A percentile compares a stretch with the other conserved stretches of the same genome.
Evolutionary conservation across 2,797 vertebrate species (phyloP).

Genomic region (Halcyon badia): DNA sequence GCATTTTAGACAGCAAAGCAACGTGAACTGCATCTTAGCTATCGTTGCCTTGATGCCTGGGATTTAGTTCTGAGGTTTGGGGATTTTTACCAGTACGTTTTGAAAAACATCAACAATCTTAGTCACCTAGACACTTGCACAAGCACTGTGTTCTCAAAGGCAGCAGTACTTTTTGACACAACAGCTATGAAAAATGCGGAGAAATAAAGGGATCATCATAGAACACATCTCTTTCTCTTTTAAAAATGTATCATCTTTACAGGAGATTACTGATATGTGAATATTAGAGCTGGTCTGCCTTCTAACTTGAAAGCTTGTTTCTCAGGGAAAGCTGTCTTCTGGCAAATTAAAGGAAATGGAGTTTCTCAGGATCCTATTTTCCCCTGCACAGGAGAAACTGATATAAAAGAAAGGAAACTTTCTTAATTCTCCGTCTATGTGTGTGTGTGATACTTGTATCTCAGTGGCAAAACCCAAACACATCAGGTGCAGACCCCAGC

Average conservation of each 20-base stretch:
- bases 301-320: conserved; percentile 34
- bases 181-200: background rate
- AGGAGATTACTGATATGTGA: background rate
- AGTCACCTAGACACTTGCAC: background rate
- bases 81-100: background rate
- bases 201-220: background rate
- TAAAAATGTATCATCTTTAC: background rate
- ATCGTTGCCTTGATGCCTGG: background rate
- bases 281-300: background rate
- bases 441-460: background rate
- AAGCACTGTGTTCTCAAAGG: background rate
- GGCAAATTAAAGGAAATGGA: background rate
- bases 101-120: background rate
- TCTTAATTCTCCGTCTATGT: background rate
- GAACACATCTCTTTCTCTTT: background rate
- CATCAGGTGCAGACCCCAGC: background rate
- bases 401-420: background rate
- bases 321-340: background rate
- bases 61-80: background rate
- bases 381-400: background rate
- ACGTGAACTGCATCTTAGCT: background rate
- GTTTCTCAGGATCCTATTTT: background rate
- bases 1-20: background rate
- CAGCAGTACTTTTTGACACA: background rate
- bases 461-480: background rate